Percentiles rank a stretch among this genome's conserved stretches.
phyloP scores from a whole-genome alignment of 2,797 vertebrate genomes.

The Acanthopagrus latus region DNA sequence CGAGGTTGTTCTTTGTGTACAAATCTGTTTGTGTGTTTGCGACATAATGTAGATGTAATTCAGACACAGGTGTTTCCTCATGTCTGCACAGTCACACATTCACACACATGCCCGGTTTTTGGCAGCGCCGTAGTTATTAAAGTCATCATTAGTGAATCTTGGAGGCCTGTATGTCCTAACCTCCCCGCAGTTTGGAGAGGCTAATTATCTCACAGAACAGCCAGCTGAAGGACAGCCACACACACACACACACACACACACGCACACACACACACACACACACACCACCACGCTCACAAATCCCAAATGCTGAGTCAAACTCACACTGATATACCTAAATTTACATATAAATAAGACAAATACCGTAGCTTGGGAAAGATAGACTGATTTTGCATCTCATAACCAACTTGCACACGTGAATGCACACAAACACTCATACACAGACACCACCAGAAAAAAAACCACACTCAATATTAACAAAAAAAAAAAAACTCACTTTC shows the following conservation, averaged over 20 bases:
- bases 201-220: slow-evolving; percentile 64
- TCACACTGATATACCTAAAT: slow-evolving; percentile 47
- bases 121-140: slow-evolving; percentile 51
- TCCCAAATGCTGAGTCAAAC: slow-evolving; percentile 55
- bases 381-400: slow-evolving; percentile 48
- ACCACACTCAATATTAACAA: slow-evolving; percentile 19
- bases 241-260: slow-evolving; percentile 9
- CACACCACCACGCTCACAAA: slow-evolving; percentile 7
- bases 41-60: slow-evolving; percentile 9
- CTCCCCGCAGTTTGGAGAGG: slow-evolving; percentile 45
- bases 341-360: slow-evolving; percentile 75
- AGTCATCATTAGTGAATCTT: slow-evolving; percentile 63
- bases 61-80: slow-evolving; percentile 29
- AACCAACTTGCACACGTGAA: neutral
- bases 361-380: slow-evolving; percentile 25
- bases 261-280: slow-evolving; percentile 1
- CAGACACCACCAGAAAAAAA: slow-evolving; percentile 7
- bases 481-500: slow-evolving; percentile 25
- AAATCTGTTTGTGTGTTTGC: slow-evolving; percentile 20
- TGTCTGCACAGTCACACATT: neutral
- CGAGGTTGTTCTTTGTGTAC: neutral
- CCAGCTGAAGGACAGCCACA: slow-evolving; percentile 44
- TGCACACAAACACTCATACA: slow-evolving; percentile 3
- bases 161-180: slow-evolving; percentile 56
- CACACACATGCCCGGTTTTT: slow-evolving; percentile 2